Evolutionary conservation across 2,113 vertebrate genomes (phyloP).

Genomic region (Bostrychus sinensis): DNA sequence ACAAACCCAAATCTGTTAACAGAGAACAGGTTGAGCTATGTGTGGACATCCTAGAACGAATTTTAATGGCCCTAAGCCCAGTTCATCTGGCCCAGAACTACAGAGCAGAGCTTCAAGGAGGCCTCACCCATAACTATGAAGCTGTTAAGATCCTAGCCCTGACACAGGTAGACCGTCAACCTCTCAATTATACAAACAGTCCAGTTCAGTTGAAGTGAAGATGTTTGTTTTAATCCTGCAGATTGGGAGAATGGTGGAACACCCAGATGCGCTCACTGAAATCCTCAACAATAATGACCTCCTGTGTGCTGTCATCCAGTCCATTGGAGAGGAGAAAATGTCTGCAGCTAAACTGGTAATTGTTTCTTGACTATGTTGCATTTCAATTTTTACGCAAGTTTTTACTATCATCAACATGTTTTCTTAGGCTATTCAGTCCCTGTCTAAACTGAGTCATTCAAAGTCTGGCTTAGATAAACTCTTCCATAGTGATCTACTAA

Average conservation of each 20-base stretch:
- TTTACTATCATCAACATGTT: background rate
- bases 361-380: background rate
- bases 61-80: constrained; percentile 88
- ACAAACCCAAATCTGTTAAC: constrained; percentile 27
- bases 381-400: background rate
- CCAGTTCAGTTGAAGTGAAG: background rate
- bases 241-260: constrained; percentile 88
- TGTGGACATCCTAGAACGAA: constrained; percentile 87
- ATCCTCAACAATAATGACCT: constrained; percentile 84
- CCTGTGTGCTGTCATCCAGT: constrained; percentile 83
- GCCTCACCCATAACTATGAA: constrained; percentile 86
- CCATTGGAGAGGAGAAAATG: constrained; percentile 89
- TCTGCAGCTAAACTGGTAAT: constrained; percentile 90
- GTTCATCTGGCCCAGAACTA: constrained; percentile 83
- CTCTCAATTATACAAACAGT: background rate
- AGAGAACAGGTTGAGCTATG: constrained; percentile 89
- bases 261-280: constrained; percentile 81
- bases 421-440: constrained; percentile 86
- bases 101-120: constrained; percentile 83
- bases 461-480: constrained; percentile 86
- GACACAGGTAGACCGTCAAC: constrained; percentile 81
- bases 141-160: constrained; percentile 87
- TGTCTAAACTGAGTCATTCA: constrained; percentile 83
- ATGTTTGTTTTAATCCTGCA: constrained; percentile 47
- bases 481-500: constrained; percentile 84